Base-by-base conservation (phyloP, 37 sponge, comb jelly and placozoan genomes). In the Chondrosia reniformis region DNA sequence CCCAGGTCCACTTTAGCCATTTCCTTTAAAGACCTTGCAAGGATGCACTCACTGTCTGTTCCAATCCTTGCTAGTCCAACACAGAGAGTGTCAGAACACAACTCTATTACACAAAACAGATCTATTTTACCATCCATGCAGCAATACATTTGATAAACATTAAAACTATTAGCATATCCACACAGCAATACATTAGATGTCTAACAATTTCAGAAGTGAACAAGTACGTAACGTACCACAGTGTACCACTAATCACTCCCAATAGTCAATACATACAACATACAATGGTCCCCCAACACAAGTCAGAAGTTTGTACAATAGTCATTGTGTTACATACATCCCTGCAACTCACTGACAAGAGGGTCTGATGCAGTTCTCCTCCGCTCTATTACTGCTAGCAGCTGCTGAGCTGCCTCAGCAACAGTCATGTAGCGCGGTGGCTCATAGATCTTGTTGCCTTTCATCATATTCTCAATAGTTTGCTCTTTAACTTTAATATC, bases 401-500 rank as follows among this genome's bases (percentile, higher is more conserved):
- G 79, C 71, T 95, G 95, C 19, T 55, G 63, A 58, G 83, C 72
- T 32, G 99, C 99, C 55, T 86, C 78, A 4, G 63, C 67, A 3
- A 87, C 89, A 28, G 91, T 86, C 95, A 94, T 89, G 84, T 73
- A 97, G 25, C 86, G 81, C 33, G 99, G 95, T 15, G 95, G 95
- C 63, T 94, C 93, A 67, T 76, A 97, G 43, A 92, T 84, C 57
- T 92, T 84, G 2, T 78, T 59, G 2, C 99, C 99, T 88, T 58
- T 92, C 93, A 95, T 95, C 80, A 95, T 21, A 40, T 92, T 84
- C 46, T 95, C 93, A 33, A 92, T 64, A 25, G 87, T 82, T 66
- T 92, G 93, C 78, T 95, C 96, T 76, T 92, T 95, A 55, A 95
- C 83, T 52, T 95, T 95, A 37, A 95, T 95, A 64, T 95, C 96